phyloP scores from a whole-genome alignment of 2,113 vertebrate genomes.

The Montifringilla adamsi region DNA sequence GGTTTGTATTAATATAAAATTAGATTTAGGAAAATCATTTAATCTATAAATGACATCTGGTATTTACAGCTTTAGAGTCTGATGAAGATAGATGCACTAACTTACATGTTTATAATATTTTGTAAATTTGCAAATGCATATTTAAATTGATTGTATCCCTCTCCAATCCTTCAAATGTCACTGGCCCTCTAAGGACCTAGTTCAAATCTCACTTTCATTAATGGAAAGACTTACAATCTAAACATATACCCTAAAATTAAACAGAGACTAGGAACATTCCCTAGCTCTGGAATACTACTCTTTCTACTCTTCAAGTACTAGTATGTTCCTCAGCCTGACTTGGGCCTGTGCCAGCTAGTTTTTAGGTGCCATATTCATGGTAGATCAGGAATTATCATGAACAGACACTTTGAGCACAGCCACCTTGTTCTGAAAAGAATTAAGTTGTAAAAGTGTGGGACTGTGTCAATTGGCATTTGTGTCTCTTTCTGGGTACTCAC shows the following conservation, averaged over 20 bases:
- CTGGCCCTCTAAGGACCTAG: background rate
- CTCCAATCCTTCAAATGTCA: slow-evolving; percentile 41
- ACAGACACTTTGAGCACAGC: background rate
- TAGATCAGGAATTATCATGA: background rate
- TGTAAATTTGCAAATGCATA: slow-evolving; percentile 59
- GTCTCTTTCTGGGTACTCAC: background rate
- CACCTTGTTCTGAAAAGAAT: background rate
- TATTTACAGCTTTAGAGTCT: slow-evolving; percentile 57
- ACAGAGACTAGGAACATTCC: background rate
- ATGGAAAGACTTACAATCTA: background rate
- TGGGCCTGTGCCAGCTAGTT: background rate
- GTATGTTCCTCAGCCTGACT: background rate
- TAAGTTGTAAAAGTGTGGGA: no score
- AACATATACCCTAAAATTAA: background rate
- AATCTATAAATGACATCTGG: slow-evolving; percentile 51
- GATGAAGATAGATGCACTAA: slow-evolving; percentile 53
- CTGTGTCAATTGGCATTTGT: background rate
- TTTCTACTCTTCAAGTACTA: background rate
- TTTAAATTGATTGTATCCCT: slow-evolving; percentile 51
- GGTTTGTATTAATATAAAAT: slow-evolving; percentile 54
- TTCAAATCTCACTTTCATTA: slow-evolving; percentile 17
- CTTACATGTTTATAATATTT: slow-evolving; percentile 53
- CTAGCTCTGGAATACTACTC: background rate
- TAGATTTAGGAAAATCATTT: slow-evolving; percentile 56
- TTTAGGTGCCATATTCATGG: background rate